A percentile compares a stretch with the other conserved stretches of the same genome.
Conservation (phyloP, 2,888 invertebrate species). For the Megalurothrips usitatus region DNA sequence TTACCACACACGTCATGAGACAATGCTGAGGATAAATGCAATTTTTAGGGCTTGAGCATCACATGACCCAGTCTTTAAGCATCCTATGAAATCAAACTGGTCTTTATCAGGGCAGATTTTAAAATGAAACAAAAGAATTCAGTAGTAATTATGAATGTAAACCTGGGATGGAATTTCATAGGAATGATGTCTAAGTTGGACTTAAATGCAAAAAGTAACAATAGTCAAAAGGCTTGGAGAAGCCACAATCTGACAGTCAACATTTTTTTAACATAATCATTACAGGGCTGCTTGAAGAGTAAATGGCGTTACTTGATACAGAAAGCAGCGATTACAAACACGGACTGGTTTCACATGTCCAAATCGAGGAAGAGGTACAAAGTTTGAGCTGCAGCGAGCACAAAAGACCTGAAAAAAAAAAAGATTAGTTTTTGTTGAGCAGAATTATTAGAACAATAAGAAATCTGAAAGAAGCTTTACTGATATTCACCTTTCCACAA, state of each 20-base stretch:
- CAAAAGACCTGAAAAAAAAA: slow-evolving; percentile 74
- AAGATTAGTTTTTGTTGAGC: slow-evolving; percentile 15
- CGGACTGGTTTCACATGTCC: slow-evolving; percentile 90
- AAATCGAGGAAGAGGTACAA: slow-evolving; percentile 86
- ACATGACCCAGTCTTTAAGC: background rate
- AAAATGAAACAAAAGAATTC: background rate
- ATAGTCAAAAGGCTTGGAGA: background rate
- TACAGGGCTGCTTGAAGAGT: slow-evolving; percentile 41
- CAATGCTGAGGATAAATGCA: background rate
- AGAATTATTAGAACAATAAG: slow-evolving; percentile 20
- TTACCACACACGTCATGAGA: background rate
- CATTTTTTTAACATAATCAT: background rate
- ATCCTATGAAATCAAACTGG: background rate
- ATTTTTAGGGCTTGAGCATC: background rate
- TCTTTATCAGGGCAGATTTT: background rate
- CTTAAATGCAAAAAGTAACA: background rate
- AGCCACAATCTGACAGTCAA: background rate
- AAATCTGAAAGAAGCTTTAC: background rate
- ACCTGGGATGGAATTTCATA: background rate
- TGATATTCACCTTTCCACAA: slow-evolving; percentile 65
- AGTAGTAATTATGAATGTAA: background rate
- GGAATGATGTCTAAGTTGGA: background rate
- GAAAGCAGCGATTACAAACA: slow-evolving; percentile 86
- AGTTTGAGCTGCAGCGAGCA: slow-evolving; percentile 87
- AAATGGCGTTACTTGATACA: slow-evolving; percentile 64